Base-by-base conservation (phyloP, 2,888 invertebrate genomes). In the Cerastis leucographa region DNA sequence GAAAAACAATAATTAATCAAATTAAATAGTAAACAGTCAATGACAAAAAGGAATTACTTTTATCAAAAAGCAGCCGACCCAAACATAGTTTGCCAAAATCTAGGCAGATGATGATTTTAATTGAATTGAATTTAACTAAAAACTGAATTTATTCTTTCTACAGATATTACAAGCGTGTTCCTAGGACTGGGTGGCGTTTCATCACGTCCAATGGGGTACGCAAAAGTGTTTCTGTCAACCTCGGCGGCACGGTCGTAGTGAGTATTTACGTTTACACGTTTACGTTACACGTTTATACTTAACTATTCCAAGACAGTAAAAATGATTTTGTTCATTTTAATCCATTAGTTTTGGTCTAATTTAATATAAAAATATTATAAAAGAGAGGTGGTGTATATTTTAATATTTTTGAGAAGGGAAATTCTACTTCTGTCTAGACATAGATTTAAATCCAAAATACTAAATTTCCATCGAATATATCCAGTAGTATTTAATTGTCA, bases 211-310 rank as follows among this genome's bases (percentile, higher is more conserved):
- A 71, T 14, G 71, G 71, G 1, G 5, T 12, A 17, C n/a, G 14
- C 14, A 74, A 0, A 54, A 6, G 0, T 6, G 0, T 12, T 8
- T 3, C 40, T 3, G 17, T 25, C 5, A 0, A 0, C 5, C 2
- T n/a, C 14, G 35, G 35, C 61, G 44, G n/a, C 25, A 25, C 3
- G 11, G 40, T 0, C 0, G 12, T 0, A 5, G 72, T 72, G 11
- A 72, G 72, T 72, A 25, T 69, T 69, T 14, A 19, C 7, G 17
- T 9, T 19, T 3, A n/a, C n/a, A n/a, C n/a, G n/a, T n/a, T n/a
- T n/a, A n/a, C n/a, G 8, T 29, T 29, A 65, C n/a, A n/a, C 56
- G 12, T 25, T 56, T 46, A 17, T 46, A 14, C 44, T 14, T 35
- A 40, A 40, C 40, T 40, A 40, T 5, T 46, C 46, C 46, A 46